Percentiles rank a stretch among this genome's conserved stretches.
These are phyloP conservation scores for Lucilia sericata DNA, from an alignment of 1,140 invertebrate species.

Conservation along the genomic window DNA sequence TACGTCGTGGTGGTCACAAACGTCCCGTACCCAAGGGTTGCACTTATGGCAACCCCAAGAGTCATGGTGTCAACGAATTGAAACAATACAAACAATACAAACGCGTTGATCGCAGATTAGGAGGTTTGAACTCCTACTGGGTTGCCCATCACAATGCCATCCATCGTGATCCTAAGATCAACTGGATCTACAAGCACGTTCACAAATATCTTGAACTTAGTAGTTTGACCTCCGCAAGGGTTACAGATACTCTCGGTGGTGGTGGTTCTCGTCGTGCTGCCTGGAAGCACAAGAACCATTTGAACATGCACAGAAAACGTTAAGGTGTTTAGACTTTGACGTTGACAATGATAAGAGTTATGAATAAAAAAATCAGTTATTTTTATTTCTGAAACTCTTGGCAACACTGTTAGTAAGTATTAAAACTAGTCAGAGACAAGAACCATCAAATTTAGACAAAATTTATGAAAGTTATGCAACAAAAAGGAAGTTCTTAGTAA, in stretches of 20 bases:
- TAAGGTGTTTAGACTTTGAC: slow-evolving; percentile 71
- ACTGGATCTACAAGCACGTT: slow-evolving; percentile 97
- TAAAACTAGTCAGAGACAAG: too few relatives aligned
- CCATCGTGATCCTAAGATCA: slow-evolving; percentile 93
- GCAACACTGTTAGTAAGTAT: too few relatives aligned
- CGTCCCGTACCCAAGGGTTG: slow-evolving; percentile 98
- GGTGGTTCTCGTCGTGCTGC: slow-evolving; percentile 94
- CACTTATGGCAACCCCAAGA: slow-evolving; percentile 99
- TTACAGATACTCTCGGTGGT: slow-evolving; percentile 90
- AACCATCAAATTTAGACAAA: too few relatives aligned
- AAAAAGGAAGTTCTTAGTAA: too few relatives aligned
- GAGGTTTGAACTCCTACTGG: slow-evolving; percentile 98
- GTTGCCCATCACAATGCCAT: slow-evolving; percentile 97
- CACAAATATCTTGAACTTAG: slow-evolving; percentile 99
- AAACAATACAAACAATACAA: slow-evolving; percentile 89
- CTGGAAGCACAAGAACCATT: slow-evolving; percentile 94
- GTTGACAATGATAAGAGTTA: background rate
- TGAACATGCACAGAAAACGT: slow-evolving; percentile 95
- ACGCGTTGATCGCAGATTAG: slow-evolving; percentile 93
- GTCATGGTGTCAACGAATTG: slow-evolving; percentile 97
- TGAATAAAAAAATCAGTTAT: background rate
- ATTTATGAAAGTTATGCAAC: too few relatives aligned
- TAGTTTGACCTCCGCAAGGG: slow-evolving; percentile 98
- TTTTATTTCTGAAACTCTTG: too few relatives aligned
- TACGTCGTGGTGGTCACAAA: slow-evolving; percentile 98